Evolutionary conservation across 2,113 vertebrate genomes (phyloP).

Genomic region (Epinephelus lanceolatus): DNA sequence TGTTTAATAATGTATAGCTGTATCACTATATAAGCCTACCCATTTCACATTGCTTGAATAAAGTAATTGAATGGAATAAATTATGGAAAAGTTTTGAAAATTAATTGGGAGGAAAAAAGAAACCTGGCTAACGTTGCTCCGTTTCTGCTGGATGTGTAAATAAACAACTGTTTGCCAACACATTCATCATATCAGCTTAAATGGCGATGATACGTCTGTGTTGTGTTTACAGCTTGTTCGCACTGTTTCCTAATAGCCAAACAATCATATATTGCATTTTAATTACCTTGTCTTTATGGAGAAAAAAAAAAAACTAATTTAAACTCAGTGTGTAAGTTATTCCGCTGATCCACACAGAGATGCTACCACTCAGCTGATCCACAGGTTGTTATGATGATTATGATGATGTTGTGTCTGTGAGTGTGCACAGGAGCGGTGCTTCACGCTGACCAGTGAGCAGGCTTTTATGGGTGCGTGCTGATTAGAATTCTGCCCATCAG

Average conservation of each 20-base stretch:
- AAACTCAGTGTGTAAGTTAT: background rate
- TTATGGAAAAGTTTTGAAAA: too few species aligned
- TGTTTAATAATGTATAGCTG: too few species aligned
- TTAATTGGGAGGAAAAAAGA: too few species aligned
- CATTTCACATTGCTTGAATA: too few species aligned
- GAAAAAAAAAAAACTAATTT: too few species aligned
- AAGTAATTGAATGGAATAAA: too few species aligned
- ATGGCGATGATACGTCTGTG: background rate
- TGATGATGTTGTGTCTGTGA: background rate
- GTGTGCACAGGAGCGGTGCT: slow-evolving; percentile 19
- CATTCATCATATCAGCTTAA: background rate
- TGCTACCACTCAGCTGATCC: background rate
- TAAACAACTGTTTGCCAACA: background rate
- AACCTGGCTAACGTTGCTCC: background rate
- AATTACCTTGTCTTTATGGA: background rate
- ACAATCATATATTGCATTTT: background rate
- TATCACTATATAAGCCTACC: too few species aligned
- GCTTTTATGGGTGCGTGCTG: slow-evolving; percentile 31
- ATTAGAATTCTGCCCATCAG: slow-evolving; percentile 62
- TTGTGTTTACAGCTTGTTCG: background rate
- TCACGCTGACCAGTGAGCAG: slow-evolving; percentile 30
- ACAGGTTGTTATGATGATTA: background rate
- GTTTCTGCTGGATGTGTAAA: background rate
- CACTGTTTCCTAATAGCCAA: background rate
- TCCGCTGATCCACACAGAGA: slow-evolving; percentile 6